Percentiles rank a stretch among this genome's conserved stretches.
Conservation (phyloP, 2,888 invertebrate genomes). For the Macrophya annulata region DNA sequence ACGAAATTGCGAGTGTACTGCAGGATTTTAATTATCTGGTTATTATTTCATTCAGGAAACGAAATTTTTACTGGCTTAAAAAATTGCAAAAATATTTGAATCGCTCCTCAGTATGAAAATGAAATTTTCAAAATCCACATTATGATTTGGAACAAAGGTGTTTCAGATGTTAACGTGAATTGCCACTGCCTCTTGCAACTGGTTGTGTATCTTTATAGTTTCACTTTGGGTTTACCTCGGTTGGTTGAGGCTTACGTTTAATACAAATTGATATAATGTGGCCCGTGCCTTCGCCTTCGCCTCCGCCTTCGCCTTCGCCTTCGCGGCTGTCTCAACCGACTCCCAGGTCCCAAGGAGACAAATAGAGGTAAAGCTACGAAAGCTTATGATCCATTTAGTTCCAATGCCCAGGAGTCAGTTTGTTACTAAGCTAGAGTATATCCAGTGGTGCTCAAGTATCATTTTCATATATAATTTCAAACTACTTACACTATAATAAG, state of each 20-base stretch:
- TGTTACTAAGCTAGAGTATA: constrained; percentile 27
- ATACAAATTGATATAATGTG: constrained; percentile 54
- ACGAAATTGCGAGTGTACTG: not conserved
- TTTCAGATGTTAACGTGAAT: not conserved
- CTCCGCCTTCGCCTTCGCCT: constrained; percentile 16
- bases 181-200: not conserved
- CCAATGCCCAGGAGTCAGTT: constrained; percentile 51
- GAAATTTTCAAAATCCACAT: not conserved
- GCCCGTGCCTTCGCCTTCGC: constrained; percentile 14
- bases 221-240: constrained; percentile 27
- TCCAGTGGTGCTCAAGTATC: constrained; percentile 1
- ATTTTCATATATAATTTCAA: not conserved
- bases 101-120: not conserved
- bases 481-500: not conserved
- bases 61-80: not conserved
- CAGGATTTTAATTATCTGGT: not conserved
- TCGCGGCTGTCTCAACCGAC: constrained; percentile 37
- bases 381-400: constrained; percentile 54
- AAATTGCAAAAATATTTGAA: not conserved
- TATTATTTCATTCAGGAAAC: not conserved
- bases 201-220: constrained; percentile 17
- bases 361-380: constrained; percentile 52
- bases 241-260: constrained; percentile 38
- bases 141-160: not conserved
- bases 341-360: constrained; percentile 27